Percentiles rank a stretch among this genome's conserved stretches.
phyloP scores from a whole-genome alignment of 2,113 vertebrate genomes.

The Antechinus stuartii region DNA sequence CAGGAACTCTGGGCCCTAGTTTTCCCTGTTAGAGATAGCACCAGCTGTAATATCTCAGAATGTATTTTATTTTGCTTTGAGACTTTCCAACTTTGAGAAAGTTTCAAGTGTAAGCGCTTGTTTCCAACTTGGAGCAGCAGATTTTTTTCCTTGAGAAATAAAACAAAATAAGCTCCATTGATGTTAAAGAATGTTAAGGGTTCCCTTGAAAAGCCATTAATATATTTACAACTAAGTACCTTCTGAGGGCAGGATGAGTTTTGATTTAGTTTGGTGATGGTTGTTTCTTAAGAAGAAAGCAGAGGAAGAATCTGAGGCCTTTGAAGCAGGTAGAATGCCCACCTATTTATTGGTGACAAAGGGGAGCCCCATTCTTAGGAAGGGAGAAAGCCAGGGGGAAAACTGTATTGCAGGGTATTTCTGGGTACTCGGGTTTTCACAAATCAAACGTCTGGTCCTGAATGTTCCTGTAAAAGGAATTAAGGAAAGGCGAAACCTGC shows the following conservation, averaged over 20 bases:
- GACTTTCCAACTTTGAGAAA: neutral
- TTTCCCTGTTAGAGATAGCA: neutral
- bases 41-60: neutral
- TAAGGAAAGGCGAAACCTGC: neutral
- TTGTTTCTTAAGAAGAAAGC: constrained; percentile 21
- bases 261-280: neutral
- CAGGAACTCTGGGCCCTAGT: neutral
- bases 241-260: neutral
- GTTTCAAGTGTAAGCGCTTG: neutral
- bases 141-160: neutral
- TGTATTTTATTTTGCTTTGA: neutral
- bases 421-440: neutral
- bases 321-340: constrained; percentile 8
- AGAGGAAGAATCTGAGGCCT: neutral
- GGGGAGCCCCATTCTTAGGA: neutral
- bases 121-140: neutral
- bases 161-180: neutral
- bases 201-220: neutral
- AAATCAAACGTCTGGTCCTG: neutral
- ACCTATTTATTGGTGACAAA: neutral
- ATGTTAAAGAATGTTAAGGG: too few relatives aligned
- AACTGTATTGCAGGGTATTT: neutral
- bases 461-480: constrained; percentile 11
- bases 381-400: neutral
- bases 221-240: neutral